These are phyloP conservation scores for Lepidochitona cinerea DNA, from an alignment of 2,888 invertebrate genomes.

Conservation along the genomic window DNA sequence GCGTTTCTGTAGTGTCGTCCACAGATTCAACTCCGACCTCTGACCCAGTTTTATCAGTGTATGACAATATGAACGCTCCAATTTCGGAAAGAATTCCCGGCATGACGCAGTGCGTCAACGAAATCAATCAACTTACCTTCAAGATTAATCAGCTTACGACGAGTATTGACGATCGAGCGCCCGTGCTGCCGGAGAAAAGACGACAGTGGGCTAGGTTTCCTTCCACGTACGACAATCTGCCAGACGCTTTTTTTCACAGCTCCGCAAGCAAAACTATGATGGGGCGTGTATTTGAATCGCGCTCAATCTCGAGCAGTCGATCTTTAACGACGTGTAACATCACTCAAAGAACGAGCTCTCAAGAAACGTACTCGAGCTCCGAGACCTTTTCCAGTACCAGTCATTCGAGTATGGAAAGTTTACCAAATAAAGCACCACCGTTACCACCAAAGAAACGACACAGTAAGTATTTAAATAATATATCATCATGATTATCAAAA, in stretches of 20 bases:
- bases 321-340: conserved; percentile 23
- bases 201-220: conserved; percentile 75
- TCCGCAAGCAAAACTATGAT: neutral
- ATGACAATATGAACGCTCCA: neutral
- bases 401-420: conserved; percentile 59
- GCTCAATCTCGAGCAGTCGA: neutral
- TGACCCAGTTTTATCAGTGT: neutral
- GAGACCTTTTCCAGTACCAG: conserved; percentile 61
- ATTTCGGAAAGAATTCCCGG: neutral
- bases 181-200: conserved; percentile 77
- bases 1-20: neutral
- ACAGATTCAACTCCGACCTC: neutral
- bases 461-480: conserved; percentile 88
- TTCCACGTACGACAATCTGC: conserved; percentile 82
- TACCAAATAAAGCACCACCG: conserved; percentile 77
- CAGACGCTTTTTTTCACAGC: conserved; percentile 30
- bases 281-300: neutral
- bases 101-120: conserved; percentile 25
- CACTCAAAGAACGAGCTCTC: conserved; percentile 51
- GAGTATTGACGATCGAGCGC: conserved; percentile 71
- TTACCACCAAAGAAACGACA: conserved; percentile 93
- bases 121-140: conserved; percentile 57
- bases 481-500: no score
- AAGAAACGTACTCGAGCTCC: conserved; percentile 61
- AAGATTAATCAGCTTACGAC: conserved; percentile 57